Base-by-base conservation (phyloP, 23 tunicate species). In the Trididemnum nubilum region DNA sequence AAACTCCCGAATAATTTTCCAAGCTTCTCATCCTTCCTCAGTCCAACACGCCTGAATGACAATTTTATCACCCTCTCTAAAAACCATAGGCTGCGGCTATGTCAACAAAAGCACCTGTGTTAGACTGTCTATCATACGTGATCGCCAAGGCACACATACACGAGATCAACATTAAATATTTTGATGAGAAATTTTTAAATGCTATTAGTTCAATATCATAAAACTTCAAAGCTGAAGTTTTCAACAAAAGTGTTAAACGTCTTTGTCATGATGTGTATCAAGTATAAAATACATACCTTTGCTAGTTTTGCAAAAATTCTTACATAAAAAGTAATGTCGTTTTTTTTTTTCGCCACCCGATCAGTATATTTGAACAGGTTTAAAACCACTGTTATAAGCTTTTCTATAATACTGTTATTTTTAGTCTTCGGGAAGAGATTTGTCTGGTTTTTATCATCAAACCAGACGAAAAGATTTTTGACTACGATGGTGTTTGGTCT, bases 1-100 rank as follows among this genome's bases (percentile, higher is more conserved):
- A 61, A 61, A 61, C 67, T 61, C 67, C 26, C 26, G 5, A 61
- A 61, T 26, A 61, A 12, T 61, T 61, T 61, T 61, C 67, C 67
- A 12, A 61, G 67, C 67, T 61, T 26, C 67, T 5, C 26, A 21
- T 61, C 67, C 67, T 61, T 61, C n/a, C 67, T 61, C 67, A 61
- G 67, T 21, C 67, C 67, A 61, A 61, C 67, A 61, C 67, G 67
- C 67, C 26, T 61, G 67, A 61, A n/a, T 61, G 67, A 61, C 67
- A 61, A 26, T 26, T 61, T 61, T 61, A 61, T 61, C 67, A 61
- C 67, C n/a, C 29, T 61, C 67, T 3, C 29, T 61, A 61, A 61
- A 61, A 61, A 24, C 29, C 67, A 61, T 61, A 18, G 12, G 12
- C 15, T 49, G 15, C 12, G 57, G 57, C 57, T 49, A 49, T 9